Conservation (phyloP, 2,113 vertebrate species). For the Xenotilapia flavipinnis region DNA sequence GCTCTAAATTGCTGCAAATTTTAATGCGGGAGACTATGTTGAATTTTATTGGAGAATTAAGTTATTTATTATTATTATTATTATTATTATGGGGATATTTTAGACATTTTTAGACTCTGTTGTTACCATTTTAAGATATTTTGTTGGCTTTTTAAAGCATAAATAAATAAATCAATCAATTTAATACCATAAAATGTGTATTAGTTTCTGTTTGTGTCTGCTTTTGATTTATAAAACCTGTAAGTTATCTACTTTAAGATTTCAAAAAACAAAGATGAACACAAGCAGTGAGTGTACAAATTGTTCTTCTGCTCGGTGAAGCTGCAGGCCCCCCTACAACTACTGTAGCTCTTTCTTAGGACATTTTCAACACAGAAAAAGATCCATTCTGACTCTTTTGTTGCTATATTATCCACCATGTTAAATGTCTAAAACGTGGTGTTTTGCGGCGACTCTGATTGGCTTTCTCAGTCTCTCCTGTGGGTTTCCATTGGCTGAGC, state of each 20-base stretch:
- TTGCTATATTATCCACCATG: neutral
- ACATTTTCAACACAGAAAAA: neutral
- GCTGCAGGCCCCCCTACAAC: neutral
- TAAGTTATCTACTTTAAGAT: neutral
- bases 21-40: neutral
- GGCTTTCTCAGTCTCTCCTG: neutral
- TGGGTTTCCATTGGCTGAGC: neutral
- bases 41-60: neutral
- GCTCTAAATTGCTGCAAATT: neutral
- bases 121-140: neutral
- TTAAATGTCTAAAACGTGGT: neutral
- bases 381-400: neutral
- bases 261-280: accelerated
- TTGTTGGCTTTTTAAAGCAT: neutral
- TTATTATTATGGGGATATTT: neutral
- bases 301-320: accelerated
- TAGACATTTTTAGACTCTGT: neutral
- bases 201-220: neutral
- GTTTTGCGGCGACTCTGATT: neutral
- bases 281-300: neutral
- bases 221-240: neutral
- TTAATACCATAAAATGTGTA: neutral
- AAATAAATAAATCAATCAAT: neutral
- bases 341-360: neutral
- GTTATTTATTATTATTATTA: neutral